These are phyloP conservation scores for Paradoxurus hermaphroditus DNA, from an alignment of 2,113 vertebrate genomes.

Conservation along the genomic window DNA sequence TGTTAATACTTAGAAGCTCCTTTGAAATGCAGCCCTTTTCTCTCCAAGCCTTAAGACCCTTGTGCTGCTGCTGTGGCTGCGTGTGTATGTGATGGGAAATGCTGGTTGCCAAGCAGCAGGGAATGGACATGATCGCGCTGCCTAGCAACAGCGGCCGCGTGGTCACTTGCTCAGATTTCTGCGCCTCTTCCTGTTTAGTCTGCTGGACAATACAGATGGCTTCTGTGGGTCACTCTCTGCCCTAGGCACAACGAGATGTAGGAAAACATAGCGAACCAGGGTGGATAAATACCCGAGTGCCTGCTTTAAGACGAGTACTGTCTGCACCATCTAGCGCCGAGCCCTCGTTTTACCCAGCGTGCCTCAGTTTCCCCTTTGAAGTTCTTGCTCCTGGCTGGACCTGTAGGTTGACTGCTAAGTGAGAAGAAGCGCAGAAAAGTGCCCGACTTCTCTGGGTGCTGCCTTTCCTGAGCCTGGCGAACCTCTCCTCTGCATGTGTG, in stretches of 20 bases:
- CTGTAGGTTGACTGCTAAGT: not conserved
- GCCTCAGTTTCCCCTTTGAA: not conserved
- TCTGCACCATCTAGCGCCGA: not conserved
- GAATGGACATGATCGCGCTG: slow-evolving; percentile 66
- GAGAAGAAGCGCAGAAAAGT: not conserved
- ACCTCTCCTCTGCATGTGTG: not conserved
- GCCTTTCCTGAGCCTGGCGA: not conserved
- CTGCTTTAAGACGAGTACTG: not conserved
- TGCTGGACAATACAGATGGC: slow-evolving; percentile 44
- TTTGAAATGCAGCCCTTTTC: not conserved
- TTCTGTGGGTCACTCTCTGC: not conserved
- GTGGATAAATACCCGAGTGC: too few relatives aligned
- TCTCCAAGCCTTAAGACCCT: slow-evolving; percentile 31
- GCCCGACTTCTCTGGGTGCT: not conserved
- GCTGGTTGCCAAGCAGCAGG: slow-evolving; percentile 72
- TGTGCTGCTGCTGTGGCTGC: not conserved
- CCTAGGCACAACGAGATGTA: not conserved
- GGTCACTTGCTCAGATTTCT: slow-evolving; percentile 61
- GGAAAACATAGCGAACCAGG: not conserved
- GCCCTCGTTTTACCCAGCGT: fast-evolving
- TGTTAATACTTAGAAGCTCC: not conserved
- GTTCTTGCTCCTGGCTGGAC: not conserved
- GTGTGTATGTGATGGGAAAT: slow-evolving; percentile 52
- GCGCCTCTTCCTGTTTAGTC: slow-evolving; percentile 44
- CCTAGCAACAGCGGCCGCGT: slow-evolving; percentile 71